Base-by-base conservation (phyloP, 53 echinoderm and acorn worm genomes). In the Echinometra lucunter region DNA sequence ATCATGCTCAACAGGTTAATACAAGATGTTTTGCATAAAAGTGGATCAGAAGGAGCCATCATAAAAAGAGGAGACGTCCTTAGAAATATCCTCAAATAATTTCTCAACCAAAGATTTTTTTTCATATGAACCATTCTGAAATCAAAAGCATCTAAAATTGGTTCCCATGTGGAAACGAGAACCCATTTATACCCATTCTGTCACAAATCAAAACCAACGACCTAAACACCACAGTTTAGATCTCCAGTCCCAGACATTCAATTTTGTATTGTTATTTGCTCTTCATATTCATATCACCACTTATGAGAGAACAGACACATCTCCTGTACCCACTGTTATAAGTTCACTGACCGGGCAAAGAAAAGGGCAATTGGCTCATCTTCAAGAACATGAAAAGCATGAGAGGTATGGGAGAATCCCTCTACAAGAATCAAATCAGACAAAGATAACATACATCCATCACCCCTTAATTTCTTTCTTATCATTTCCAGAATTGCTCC, bases 391-490 rank as follows among this genome's bases (percentile, higher is more conserved):
- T 58, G 23, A 90, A 27, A 90, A 19, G 38, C 60, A 90, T 38
- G 37, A 58, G 10, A 90, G 63, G 38, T 38, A 90, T 38, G 37
- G 37, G 10, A 90, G 63, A 60, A 63, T 17, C 53, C 63, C 9
- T 21, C 34, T 25, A 90, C 90, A 19, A 58, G 60, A 90, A 90
- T 47, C 42, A 37, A 35, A 90, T 63, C 58, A 90, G 19, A 60
- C 12, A 60, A 21, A 90, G 90, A 90, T 90, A 90, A 90, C 90
- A 90, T 90, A 38, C 63, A 58, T 58, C 90, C 42, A 90, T 90
- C 90, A 90, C 19, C 63, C 32, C 23, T 2, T 63, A 90, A 58
- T 90, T 90, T 58, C 57, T 90, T 40, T 32, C 28, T 47, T 85
- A 90, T 90, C 58, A 90, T 53, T 90, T 58, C 58, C 58, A 21